Conservation (phyloP, 1,140 invertebrate genomes). For the Brachionus koreanus region DNA sequence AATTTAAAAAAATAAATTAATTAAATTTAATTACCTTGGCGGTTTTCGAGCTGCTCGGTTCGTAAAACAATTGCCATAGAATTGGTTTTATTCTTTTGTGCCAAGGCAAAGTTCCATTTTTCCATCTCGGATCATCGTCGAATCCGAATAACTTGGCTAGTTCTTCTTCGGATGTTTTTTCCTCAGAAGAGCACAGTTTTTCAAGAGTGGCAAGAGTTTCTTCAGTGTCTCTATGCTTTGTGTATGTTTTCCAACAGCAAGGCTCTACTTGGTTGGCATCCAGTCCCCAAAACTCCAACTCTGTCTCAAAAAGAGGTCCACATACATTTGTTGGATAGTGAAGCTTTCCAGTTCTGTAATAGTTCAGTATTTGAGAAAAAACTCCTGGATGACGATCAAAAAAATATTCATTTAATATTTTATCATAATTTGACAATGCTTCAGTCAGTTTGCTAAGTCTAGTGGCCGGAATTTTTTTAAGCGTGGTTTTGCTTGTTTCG, state of each 20-base stretch:
- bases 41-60: constrained; percentile 50
- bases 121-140: constrained; percentile 44
- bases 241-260: constrained; percentile 55
- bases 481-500: constrained; percentile 46
- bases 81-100: constrained; percentile 51
- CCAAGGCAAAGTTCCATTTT: constrained; percentile 48
- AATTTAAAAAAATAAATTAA: background rate
- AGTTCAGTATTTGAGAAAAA: constrained; percentile 57
- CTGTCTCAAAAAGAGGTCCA: constrained; percentile 56
- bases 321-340: constrained; percentile 56
- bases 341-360: constrained; percentile 55
- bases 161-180: constrained; percentile 32
- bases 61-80: constrained; percentile 54
- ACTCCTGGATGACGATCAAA: constrained; percentile 57
- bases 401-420: constrained; percentile 54
- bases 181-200: background rate
- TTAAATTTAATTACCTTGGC: constrained; percentile 51
- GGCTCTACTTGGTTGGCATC: constrained; percentile 58
- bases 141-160: constrained; percentile 44
- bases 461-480: constrained; percentile 55
- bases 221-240: constrained; percentile 52
- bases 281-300: constrained; percentile 57
- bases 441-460: constrained; percentile 53
- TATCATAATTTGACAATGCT: constrained; percentile 50
- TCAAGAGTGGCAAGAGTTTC: constrained; percentile 50